Conservation (phyloP, 2,797 vertebrate genomes). For the Diglossa cyanea region DNA sequence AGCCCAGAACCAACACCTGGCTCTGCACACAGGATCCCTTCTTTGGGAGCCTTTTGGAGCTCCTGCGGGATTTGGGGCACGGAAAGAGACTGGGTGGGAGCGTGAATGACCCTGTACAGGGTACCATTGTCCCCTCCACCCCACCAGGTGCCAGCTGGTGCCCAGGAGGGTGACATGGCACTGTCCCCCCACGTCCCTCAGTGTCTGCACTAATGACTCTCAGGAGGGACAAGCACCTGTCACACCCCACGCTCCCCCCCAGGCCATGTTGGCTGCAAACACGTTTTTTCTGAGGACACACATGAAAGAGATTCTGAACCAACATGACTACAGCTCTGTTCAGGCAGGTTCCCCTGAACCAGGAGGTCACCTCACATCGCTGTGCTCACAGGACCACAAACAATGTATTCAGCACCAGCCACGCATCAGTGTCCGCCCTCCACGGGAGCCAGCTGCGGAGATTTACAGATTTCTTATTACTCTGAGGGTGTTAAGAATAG, state of each 20-base stretch:
- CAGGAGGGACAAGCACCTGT: background rate
- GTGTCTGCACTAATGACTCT: background rate
- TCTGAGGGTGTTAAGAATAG: background rate
- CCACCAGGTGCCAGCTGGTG: rapidly evolving
- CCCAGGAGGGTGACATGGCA: rapidly evolving
- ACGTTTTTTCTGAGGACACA: constrained; percentile 44
- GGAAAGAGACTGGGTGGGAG: rapidly evolving
- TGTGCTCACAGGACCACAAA: constrained; percentile 41
- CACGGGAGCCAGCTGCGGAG: background rate
- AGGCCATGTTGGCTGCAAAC: background rate
- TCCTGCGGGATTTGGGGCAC: background rate
- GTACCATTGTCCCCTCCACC: rapidly evolving
- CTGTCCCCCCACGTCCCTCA: background rate
- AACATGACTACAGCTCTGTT: constrained; percentile 26
- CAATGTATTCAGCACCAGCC: background rate
- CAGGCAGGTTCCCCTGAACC: background rate
- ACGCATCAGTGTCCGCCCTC: rapidly evolving
- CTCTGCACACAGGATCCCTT: rapidly evolving
- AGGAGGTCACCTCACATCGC: constrained; percentile 16
- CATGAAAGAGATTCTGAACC: constrained; percentile 19
- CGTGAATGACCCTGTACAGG: background rate
- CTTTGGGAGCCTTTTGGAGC: background rate
- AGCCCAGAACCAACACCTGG: rapidly evolving
- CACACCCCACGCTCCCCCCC: background rate
- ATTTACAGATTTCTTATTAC: rapidly evolving